Evolutionary conservation across 2,888 invertebrate species (phyloP).

Genomic region (Copidosoma aretas): DNA sequence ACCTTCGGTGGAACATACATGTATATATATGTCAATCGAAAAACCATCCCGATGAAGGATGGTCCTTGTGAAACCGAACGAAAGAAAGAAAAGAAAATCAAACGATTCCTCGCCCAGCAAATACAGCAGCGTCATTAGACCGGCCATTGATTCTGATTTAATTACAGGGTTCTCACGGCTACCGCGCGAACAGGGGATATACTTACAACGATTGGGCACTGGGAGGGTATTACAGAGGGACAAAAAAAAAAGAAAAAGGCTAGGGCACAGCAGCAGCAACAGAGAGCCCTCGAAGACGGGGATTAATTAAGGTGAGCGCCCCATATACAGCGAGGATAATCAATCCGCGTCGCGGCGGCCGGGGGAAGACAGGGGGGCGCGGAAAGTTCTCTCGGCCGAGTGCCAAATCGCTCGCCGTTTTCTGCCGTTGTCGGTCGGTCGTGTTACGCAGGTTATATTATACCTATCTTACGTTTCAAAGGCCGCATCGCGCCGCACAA

Average conservation of each 20-base stretch:
- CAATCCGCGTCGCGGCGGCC: constrained; percentile 30
- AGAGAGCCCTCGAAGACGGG: constrained; percentile 4
- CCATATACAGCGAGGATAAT: constrained; percentile 34
- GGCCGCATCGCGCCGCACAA: constrained; percentile 39
- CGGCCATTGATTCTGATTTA: constrained; percentile 29
- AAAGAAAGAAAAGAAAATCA: too few species aligned
- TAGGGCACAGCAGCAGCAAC: not conserved
- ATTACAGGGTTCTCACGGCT: constrained; percentile 38
- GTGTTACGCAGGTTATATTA: too few species aligned
- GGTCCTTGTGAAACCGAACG: too few species aligned
- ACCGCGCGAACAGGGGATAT: constrained; percentile 1
- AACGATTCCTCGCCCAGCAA: not conserved
- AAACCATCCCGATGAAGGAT: too few species aligned
- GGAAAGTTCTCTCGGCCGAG: too few species aligned
- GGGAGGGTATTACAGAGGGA: constrained; percentile 15
- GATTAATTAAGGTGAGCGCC: constrained; percentile 35
- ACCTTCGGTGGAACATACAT: too few species aligned
- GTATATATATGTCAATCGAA: too few species aligned
- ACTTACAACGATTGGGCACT: constrained; percentile 27
- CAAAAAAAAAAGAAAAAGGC: not conserved
- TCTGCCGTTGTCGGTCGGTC: not conserved
- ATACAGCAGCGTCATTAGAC: constrained; percentile 23
- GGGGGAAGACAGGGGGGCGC: not conserved
- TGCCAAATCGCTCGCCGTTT: not conserved
- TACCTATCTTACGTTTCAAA: too few species aligned